Base-by-base conservation (phyloP, 2,113 vertebrate genomes). In the Parotia lawesii region DNA sequence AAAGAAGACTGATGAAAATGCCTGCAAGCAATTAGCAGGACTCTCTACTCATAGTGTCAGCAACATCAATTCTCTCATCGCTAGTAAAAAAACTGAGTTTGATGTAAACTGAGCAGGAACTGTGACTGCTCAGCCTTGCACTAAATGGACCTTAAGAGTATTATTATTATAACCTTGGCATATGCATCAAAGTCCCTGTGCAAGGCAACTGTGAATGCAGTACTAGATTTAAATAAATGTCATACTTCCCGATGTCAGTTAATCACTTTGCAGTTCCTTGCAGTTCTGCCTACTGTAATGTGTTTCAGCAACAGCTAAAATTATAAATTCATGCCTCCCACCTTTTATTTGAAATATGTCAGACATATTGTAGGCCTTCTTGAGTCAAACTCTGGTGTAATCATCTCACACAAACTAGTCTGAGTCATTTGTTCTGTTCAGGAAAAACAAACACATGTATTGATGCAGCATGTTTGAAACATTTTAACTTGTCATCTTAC, bases 161-260 rank as follows among this genome's bases (percentile, higher is more conserved):
- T 69, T 96, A 89, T 66, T 88, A 89, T 89, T 93, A 89, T 90
- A 93, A 91, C 47, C 83, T 95, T 83, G 84, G 58, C 73, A 85
- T 88, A 95, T 66, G 44, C 15, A 33, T 94, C 77, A 85, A 97
- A 92, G 58, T 48, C 23, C 85, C 51, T 61, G 48, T 83, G 61
- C 58, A 93, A 94, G 77, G 48, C 61, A 88, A 94, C 56, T 67
- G 50, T 83, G 48, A 86, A 75, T 50, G 13, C 15, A 72, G 56
- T 70, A 12, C 3, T 78, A 85, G 64, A 85, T 92, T 92, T 92
- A 95, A 89, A 92, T 85, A 90, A 94, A 95, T 91, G 38, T 92
- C 66, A 67, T 87, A 51, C 54, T 92, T 90, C 76, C 73, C 48
- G 58, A 48, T 56, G 77, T 40, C 86, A 74, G 53, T 88, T 93